Conservation (phyloP, 2,888 invertebrate species). For the Ferrisia virgata region DNA sequence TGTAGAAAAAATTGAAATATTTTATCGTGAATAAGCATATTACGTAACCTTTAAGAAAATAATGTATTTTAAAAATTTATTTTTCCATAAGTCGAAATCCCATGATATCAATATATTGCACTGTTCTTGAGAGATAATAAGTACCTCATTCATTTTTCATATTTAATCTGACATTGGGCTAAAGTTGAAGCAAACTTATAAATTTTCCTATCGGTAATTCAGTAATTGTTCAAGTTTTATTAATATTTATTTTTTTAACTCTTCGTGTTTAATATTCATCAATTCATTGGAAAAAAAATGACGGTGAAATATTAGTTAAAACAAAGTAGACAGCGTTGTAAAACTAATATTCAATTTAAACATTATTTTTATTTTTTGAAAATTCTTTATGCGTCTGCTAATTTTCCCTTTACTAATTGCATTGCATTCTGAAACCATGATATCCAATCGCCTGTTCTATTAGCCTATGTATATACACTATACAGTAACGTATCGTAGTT, state of each 20-base stretch:
- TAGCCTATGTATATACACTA: no score
- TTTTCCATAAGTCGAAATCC: no score
- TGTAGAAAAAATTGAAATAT: no score
- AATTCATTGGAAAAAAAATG: conserved; percentile 6
- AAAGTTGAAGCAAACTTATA: background rate
- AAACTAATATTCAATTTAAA: background rate
- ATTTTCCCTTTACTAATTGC: no score
- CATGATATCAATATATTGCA: background rate
- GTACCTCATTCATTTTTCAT: background rate
- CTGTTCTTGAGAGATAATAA: background rate
- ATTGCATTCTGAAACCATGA: no score
- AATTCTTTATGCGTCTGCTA: background rate
- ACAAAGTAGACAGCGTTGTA: background rate
- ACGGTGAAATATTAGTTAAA: background rate
- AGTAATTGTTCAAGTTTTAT: background rate
- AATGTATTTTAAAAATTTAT: no score
- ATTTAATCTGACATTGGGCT: background rate
- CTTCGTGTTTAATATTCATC: conserved; percentile 10
- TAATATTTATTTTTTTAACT: background rate
- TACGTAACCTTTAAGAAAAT: no score
- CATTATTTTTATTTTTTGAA: background rate
- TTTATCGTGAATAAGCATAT: no score
- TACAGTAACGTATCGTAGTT: no score
- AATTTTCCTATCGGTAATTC: background rate
- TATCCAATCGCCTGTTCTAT: no score